These are phyloP conservation scores for Drosophila guanche DNA, from an alignment of 1,140 invertebrate genomes.

Conservation along the genomic window DNA sequence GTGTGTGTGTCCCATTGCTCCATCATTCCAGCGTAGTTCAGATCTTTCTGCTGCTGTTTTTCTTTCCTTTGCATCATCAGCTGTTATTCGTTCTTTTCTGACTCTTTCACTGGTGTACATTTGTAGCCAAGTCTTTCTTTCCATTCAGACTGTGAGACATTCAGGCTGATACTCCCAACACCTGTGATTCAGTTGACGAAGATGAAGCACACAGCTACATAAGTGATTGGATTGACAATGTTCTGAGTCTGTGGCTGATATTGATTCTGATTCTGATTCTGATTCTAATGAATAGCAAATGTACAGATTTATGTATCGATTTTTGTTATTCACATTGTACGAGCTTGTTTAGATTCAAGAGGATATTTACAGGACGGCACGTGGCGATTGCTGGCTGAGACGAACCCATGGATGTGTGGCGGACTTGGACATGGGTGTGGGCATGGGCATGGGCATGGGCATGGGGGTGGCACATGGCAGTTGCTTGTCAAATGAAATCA, in stretches of 20 bases:
- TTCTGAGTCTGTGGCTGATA: conserved; percentile 1
- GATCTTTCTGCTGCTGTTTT: too few relatives aligned
- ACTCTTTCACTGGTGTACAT: too few relatives aligned
- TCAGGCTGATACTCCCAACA: too few relatives aligned
- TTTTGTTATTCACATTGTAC: conserved; percentile 34
- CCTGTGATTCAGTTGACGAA: too few relatives aligned
- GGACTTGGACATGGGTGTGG: conserved; percentile 21
- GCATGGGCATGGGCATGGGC: conserved; percentile 1
- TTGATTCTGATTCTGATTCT: conserved; percentile 2
- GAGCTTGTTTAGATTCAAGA: not conserved
- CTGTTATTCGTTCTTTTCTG: too few relatives aligned
- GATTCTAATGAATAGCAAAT: conserved; percentile 26
- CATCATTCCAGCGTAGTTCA: too few relatives aligned
- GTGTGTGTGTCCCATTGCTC: too few relatives aligned
- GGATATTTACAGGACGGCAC: conserved; percentile 35
- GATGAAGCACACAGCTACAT: not conserved
- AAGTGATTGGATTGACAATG: conserved; percentile 29
- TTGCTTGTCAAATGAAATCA: conserved; percentile 18
- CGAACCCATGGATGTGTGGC: conserved; percentile 2
- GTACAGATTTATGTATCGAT: not conserved
- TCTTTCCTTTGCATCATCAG: too few relatives aligned
- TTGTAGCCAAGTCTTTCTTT: too few relatives aligned
- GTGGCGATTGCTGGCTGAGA: conserved; percentile 20
- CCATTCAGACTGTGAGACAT: too few relatives aligned
- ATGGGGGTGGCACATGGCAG: not conserved